A percentile compares a stretch with the other conserved stretches of the same genome.
These are phyloP conservation scores for Dicyema japonicum DNA, from an alignment of 1,140 invertebrate species.

Conservation along the genomic window DNA sequence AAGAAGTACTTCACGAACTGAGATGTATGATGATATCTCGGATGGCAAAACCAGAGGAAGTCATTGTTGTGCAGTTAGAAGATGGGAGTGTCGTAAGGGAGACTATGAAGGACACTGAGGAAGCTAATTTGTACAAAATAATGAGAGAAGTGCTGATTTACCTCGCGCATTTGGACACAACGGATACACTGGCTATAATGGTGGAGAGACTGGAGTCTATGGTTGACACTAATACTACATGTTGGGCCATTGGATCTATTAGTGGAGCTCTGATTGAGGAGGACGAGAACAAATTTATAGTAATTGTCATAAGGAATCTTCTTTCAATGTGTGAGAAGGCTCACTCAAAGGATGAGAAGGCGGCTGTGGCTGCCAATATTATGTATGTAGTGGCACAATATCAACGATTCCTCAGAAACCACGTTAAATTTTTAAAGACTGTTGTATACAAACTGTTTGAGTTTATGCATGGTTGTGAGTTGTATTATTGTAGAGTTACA, in stretches of 20 bases:
- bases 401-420: constrained; percentile 78
- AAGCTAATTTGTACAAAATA: constrained; percentile 94
- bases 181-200: constrained; percentile 90
- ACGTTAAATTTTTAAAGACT: constrained; percentile 99
- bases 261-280: constrained; percentile 94
- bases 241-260: constrained; percentile 45
- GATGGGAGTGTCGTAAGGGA: constrained; percentile 95
- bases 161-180: constrained; percentile 81
- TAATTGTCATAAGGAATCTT: constrained; percentile 76
- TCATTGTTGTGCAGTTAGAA: constrained; percentile 99
- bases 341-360: constrained; percentile 96
- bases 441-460: constrained; percentile 99
- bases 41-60: constrained; percentile 99
- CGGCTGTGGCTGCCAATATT: constrained; percentile 95
- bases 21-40: constrained; percentile 92
- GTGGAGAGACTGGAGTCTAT: constrained; percentile 91
- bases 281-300: constrained; percentile 90
- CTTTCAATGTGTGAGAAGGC: constrained; percentile 93
- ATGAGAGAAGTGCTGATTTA: constrained; percentile 97
- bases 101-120: constrained; percentile 98
- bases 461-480: constrained; percentile 64
- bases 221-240: constrained; percentile 75
- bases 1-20: constrained; percentile 24
- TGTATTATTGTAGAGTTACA: constrained; percentile 43
- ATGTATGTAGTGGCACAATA: constrained; percentile 99